A percentile compares a stretch with the other conserved stretches of the same genome.
Evolutionary conservation across 2,113 vertebrate species (phyloP).

Genomic region (Sorex fumeus): DNA sequence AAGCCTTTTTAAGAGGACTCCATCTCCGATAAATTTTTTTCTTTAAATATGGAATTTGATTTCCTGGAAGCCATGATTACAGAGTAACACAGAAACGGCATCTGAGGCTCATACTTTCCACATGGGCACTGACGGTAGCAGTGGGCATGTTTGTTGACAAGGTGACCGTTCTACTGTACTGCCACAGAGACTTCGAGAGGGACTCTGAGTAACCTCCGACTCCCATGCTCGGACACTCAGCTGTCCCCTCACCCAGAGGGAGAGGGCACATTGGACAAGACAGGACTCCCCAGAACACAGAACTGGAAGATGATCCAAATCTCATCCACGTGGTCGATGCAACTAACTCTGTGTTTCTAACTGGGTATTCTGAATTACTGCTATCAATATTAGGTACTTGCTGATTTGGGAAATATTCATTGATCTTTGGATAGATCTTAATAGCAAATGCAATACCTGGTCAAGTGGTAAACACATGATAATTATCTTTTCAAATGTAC

Average conservation of each 20-base stretch:
- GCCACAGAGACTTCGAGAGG: not conserved
- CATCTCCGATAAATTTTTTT: not conserved
- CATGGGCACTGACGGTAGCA: not conserved
- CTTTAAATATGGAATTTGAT: not conserved
- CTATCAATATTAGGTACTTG: not conserved
- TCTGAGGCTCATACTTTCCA: not conserved
- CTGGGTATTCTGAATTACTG: not conserved
- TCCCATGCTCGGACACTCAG: no score
- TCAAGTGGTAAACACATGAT: no score
- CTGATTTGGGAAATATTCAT: not conserved
- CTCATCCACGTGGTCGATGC: not conserved
- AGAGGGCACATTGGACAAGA: no score
- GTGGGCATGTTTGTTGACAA: not conserved
- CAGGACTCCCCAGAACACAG: no score
- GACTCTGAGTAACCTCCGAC: no score
- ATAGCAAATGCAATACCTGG: no score
- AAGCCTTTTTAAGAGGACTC: conserved; percentile 30
- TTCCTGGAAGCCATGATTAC: not conserved
- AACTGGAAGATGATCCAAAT: not conserved
- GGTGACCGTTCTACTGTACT: not conserved
- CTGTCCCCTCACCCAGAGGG: no score
- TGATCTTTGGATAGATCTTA: not conserved
- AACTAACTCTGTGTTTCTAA: not conserved
- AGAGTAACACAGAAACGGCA: not conserved
- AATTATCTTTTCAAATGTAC: no score